Conservation (phyloP, 2,888 invertebrate species). For the Pseudeuparius sepicola region DNA sequence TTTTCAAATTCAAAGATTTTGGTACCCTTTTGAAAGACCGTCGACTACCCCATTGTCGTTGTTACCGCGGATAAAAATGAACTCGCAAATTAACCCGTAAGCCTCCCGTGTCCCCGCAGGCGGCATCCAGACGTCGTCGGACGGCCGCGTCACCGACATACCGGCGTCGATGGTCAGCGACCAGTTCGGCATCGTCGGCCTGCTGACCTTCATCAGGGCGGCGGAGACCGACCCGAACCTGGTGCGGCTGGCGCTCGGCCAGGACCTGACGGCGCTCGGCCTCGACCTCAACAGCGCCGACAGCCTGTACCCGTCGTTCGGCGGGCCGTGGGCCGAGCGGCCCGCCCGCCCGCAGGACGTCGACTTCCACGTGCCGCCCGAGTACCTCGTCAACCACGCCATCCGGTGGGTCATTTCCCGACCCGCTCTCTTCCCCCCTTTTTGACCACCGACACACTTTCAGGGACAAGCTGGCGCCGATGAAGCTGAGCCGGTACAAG, state of each 20-base stretch:
- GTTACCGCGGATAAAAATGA: no score
- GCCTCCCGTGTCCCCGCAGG: no score
- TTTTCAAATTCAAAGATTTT: no score
- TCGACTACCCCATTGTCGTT: no score
- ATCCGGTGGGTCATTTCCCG: slow-evolving; percentile 50
- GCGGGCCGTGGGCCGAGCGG: slow-evolving; percentile 97
- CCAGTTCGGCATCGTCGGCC: slow-evolving; percentile 98
- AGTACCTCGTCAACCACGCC: slow-evolving; percentile 95
- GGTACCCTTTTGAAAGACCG: no score
- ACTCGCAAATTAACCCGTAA: no score
- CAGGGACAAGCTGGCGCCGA: slow-evolving; percentile 87
- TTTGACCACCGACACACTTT: slow-evolving; percentile 26
- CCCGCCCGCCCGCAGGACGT: slow-evolving; percentile 98
- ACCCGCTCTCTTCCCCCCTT: not conserved
- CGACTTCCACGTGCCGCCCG: slow-evolving; percentile 95
- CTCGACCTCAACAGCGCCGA: slow-evolving; percentile 97
- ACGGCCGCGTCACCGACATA: slow-evolving; percentile 98
- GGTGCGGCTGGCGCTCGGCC: slow-evolving; percentile 92
- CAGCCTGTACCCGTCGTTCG: slow-evolving; percentile 95
- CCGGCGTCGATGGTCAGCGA: slow-evolving; percentile 98
- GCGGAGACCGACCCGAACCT: slow-evolving; percentile 96
- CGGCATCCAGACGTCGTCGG: slow-evolving; percentile 93
- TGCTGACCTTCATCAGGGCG: slow-evolving; percentile 95
- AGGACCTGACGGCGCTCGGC: slow-evolving; percentile 95
- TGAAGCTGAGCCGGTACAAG: slow-evolving; percentile 94